Base-by-base conservation (phyloP, 2,888 invertebrate genomes). In the Abscondita cerata region DNA sequence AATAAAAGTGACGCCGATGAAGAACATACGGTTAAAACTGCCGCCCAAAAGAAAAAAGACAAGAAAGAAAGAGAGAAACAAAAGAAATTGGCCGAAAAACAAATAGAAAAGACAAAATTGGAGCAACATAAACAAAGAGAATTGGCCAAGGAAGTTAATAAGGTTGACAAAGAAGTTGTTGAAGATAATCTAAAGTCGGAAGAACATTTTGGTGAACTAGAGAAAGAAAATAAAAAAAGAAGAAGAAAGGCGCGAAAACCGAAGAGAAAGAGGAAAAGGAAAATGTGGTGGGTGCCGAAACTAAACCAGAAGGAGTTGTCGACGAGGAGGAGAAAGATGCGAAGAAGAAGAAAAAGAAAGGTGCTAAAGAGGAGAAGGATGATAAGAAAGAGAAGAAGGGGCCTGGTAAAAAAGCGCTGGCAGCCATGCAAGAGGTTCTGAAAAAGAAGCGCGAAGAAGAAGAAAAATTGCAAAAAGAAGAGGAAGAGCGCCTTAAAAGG, bases 391-490 rank as follows among this genome's bases (percentile, higher is more conserved):
- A 82, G 69, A 84, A 85, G 62, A 87, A 85, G 72, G 86, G 93
- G 12, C 92, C 94, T 54, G 91, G 92, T 11, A 93, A 92, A 72
- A 92, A 92, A 75, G 88, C 92, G 61, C 89, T 96, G 67, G 92
- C 92, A 62, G 93, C 94, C 18, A 95, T 96, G 93, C 94, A 95
- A 81, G 95, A 95, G 79, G 90, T 92, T 13, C 83, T 95, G n/a
- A 91, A 90, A 73, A 93, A 93, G 76, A 84, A 91, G 1, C 92
- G 92, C 75, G 96, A 96, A 78, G 95, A 96, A 71, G 95, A 96
- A 77, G 96, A 96, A 76, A 85, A 89, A 41, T 74, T 83, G 13
- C 78, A 86, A 64, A 83, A 82, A 47, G 90, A 92, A 74, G 93
- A 94, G 76, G 95, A 96, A 72, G 96, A 96, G 77, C 86, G 88